phyloP scores from a whole-genome alignment of 2,888 invertebrate species.

The Miltochrista miniata region DNA sequence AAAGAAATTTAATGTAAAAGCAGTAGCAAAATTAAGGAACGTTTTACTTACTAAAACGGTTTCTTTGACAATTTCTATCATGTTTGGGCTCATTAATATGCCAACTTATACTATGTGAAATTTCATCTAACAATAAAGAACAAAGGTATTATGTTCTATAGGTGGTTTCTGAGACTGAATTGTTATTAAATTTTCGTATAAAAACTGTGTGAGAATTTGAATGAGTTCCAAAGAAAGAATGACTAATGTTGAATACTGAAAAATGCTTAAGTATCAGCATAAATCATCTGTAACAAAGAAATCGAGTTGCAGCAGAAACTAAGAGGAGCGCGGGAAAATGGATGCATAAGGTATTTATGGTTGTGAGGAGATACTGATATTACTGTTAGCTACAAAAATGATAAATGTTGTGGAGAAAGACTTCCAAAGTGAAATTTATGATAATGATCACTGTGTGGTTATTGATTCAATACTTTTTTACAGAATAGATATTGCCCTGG shows the following conservation, averaged over 20 bases:
- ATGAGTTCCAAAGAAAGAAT: conserved; percentile 39
- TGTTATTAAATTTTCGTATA: conserved; percentile 23
- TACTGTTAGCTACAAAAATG: conserved; percentile 15
- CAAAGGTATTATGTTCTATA: too few relatives aligned
- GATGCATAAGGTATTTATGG: conserved; percentile 36
- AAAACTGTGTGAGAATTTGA: conserved; percentile 34
- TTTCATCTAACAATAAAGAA: background rate
- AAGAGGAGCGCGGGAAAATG: conserved; percentile 36
- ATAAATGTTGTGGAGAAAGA: conserved; percentile 3
- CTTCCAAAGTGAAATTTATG: conserved; percentile 3
- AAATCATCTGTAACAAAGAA: conserved; percentile 55
- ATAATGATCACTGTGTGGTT: background rate
- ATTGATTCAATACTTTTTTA: too few relatives aligned
- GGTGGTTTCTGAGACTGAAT: too few relatives aligned
- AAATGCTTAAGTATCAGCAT: conserved; percentile 54
- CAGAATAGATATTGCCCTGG: too few relatives aligned
- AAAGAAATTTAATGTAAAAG: conserved; percentile 4
- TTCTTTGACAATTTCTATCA: conserved; percentile 5
- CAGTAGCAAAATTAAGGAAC: too few relatives aligned
- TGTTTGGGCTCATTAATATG: background rate
- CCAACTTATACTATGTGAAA: background rate
- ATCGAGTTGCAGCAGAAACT: conserved; percentile 41
- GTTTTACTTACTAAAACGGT: background rate
- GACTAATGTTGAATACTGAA: conserved; percentile 48
- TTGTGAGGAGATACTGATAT: conserved; percentile 19